A percentile compares a stretch with the other conserved stretches of the same genome.
Evolutionary conservation across 2,888 invertebrate species (phyloP).

Genomic region (Calliphora vomitoria): DNA sequence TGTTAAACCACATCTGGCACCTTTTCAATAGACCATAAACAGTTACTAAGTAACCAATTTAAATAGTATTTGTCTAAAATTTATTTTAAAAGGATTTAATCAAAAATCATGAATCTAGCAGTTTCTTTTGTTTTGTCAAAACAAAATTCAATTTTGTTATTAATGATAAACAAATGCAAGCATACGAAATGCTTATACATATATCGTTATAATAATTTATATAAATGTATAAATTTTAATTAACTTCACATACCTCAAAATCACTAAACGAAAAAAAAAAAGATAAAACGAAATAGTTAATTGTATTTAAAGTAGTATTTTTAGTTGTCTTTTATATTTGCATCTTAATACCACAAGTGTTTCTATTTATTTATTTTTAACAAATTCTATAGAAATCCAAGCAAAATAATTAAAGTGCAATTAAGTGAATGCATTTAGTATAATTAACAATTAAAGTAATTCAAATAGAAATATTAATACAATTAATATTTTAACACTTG

Average conservation of each 20-base stretch:
- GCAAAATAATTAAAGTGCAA: slow-evolving; percentile 52
- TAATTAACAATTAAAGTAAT: slow-evolving; percentile 39
- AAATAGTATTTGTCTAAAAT: neutral
- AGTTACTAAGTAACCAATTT: neutral
- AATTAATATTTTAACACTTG: slow-evolving; percentile 62
- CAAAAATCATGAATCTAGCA: slow-evolving; percentile 44
- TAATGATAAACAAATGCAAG: neutral
- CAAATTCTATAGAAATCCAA: slow-evolving; percentile 26
- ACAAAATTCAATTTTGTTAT: neutral
- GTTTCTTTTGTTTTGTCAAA: slow-evolving; percentile 47
- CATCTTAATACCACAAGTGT: neutral
- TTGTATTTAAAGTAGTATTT: neutral
- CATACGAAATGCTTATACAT: neutral
- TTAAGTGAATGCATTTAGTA: slow-evolving; percentile 49
- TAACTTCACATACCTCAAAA: slow-evolving; percentile 30
- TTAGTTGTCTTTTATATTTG: neutral
- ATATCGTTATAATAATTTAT: slow-evolving; percentile 1
- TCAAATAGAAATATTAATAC: slow-evolving; percentile 45
- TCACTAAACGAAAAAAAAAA: neutral
- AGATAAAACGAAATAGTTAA: neutral
- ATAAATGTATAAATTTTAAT: slow-evolving; percentile 35
- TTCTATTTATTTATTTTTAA: slow-evolving; percentile 12
- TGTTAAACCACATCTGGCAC: slow-evolving; percentile 11
- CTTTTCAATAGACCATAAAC: neutral
- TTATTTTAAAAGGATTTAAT: slow-evolving; percentile 21